These are phyloP conservation scores for Peucedramus taeniatus DNA, from an alignment of 2,113 vertebrate genomes.

Conservation along the genomic window DNA sequence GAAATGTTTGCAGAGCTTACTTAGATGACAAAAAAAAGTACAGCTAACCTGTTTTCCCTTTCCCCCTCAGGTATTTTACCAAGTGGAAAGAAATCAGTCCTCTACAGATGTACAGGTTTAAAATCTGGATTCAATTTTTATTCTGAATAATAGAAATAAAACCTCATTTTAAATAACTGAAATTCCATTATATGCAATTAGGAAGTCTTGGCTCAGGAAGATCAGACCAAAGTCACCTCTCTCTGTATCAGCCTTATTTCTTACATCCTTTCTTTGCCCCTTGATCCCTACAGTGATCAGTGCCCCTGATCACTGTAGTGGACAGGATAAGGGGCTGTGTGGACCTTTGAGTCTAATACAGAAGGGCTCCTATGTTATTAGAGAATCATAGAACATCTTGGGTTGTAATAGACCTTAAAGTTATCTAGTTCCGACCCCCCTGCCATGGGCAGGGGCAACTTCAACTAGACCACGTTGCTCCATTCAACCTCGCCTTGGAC, in stretches of 20 bases:
- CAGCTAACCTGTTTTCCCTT: not conserved
- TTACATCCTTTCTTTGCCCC: not conserved
- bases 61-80: not conserved
- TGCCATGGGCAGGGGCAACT: not conserved
- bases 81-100: conserved; percentile 6
- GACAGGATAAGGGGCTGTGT: not conserved
- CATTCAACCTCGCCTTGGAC: not conserved
- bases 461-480: not conserved
- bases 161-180: not conserved
- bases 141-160: not conserved
- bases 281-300: no score
- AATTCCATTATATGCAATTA: not conserved
- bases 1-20: conserved; percentile 35
- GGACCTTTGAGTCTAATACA: not conserved
- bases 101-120: not conserved
- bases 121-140: not conserved
- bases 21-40: conserved; percentile 66
- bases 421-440: not conserved
- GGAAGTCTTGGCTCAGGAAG: not conserved
- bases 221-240: not conserved
- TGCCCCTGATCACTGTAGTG: not conserved
- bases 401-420: not conserved
- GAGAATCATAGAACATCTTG: not conserved
- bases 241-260: not conserved
- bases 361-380: not conserved